These are phyloP conservation scores for Dasyornis broadbenti DNA, from an alignment of 2,113 vertebrate species.

Conservation along the genomic window DNA sequence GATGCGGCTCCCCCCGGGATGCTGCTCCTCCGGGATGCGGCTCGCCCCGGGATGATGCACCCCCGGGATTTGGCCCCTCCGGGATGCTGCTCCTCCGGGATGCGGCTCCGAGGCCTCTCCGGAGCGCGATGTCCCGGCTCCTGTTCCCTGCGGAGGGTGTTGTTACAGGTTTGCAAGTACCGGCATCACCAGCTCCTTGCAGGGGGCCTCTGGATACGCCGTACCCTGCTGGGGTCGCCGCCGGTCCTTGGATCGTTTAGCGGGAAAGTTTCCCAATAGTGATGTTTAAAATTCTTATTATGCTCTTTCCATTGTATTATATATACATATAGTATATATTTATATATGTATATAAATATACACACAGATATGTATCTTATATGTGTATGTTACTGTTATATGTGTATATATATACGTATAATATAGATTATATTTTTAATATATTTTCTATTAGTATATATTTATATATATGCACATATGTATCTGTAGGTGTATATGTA, in stretches of 20 bases:
- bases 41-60: neutral
- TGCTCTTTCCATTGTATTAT: neutral
- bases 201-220: neutral
- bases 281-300: neutral
- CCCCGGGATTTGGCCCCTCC: neutral
- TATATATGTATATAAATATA: neutral
- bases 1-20: no score
- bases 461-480: no score
- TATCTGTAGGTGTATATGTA: neutral
- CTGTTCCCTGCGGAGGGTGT: no score
- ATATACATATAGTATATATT: neutral
- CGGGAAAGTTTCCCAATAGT: neutral
- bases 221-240: neutral
- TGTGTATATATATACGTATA: neutral
- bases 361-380: neutral
- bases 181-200: rapidly evolving
- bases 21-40: no score
- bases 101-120: neutral
- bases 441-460: neutral
- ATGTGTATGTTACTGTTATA: no score
- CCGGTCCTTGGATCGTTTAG: no score
- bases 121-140: neutral
- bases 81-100: no score
- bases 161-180: neutral
- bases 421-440: neutral